A percentile compares a stretch with the other conserved stretches of the same genome.
phyloP scores from a whole-genome alignment of 2,113 vertebrate genomes.

The Microcebus lehilahytsara region DNA sequence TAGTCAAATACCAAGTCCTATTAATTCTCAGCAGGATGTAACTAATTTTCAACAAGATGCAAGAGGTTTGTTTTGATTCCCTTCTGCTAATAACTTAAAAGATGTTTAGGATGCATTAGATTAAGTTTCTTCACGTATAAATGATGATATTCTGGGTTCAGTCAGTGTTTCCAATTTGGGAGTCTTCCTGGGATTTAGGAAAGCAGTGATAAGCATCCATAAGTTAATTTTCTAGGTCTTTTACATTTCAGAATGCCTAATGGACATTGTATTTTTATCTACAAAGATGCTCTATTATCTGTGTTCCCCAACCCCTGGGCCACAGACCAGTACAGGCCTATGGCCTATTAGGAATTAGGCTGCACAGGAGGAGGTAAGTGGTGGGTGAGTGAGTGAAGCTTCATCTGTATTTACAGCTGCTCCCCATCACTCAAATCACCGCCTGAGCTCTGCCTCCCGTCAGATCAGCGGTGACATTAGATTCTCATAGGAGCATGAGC shows the following conservation, averaged over 20 bases:
- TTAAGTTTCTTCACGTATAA: not conserved
- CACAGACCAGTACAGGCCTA: no score
- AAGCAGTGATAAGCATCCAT: not conserved
- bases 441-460: no score
- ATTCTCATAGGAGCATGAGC: no score
- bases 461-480: no score
- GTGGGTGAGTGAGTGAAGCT: no score
- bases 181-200: not conserved
- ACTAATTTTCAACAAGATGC: not conserved
- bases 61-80: not conserved
- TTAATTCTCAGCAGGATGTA: not conserved
- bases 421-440: no score
- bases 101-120: not conserved
- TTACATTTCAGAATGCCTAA: constrained; percentile 3
- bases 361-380: no score
- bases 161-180: not conserved
- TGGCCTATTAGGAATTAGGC: no score
- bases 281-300: not conserved
- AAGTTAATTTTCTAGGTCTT: not conserved
- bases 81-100: not conserved
- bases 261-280: not conserved
- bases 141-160: not conserved
- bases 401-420: no score
- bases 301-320: no score
- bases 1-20: not conserved